phyloP scores from a whole-genome alignment of 2,113 vertebrate species.

The Cyanoderma ruficeps region DNA sequence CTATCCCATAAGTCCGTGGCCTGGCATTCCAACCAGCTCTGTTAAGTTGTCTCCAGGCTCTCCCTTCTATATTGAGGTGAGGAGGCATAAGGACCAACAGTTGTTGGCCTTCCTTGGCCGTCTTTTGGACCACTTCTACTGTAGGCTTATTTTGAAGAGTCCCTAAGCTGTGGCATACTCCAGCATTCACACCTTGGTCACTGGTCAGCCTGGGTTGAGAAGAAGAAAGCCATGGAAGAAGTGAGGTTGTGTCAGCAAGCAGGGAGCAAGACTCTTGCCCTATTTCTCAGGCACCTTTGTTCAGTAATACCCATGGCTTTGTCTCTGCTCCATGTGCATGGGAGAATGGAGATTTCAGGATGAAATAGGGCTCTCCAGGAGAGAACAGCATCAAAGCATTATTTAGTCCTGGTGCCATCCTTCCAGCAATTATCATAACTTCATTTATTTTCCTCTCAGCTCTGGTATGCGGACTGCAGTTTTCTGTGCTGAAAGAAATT shows the following conservation, averaged over 20 bases:
- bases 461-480: background rate
- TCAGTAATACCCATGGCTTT: background rate
- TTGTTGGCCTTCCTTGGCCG: background rate
- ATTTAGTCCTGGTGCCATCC: background rate
- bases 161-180: background rate
- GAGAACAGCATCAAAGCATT: background rate
- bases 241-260: background rate
- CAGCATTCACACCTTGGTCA: background rate
- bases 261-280: background rate
- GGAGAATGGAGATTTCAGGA: background rate
- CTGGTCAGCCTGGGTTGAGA: background rate
- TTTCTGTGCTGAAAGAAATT: background rate
- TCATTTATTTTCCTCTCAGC: background rate
- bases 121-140: background rate
- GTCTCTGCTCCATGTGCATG: background rate
- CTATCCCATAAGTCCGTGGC: background rate
- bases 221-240: background rate
- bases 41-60: background rate
- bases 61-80: background rate
- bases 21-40: background rate
- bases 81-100: background rate
- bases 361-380: background rate
- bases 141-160: background rate
- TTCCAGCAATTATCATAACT: background rate
- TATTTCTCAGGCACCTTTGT: background rate